Evolutionary conservation across 2,888 invertebrate species (phyloP), one percentile per base, ranked within the genome.

Genomic region (Drosophila leonis): DNA sequence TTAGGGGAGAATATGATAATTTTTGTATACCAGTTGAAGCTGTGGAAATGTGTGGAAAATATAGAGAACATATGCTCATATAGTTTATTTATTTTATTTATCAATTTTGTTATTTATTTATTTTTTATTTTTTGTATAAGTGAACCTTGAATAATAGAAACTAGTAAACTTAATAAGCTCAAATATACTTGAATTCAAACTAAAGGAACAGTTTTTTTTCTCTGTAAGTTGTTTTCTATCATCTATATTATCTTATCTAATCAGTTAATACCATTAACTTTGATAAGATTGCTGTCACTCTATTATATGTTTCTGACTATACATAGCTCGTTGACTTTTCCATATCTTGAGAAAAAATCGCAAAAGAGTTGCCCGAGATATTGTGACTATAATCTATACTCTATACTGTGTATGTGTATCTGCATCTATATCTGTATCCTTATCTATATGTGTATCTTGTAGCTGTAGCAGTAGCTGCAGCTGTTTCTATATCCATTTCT

Each of bases 171-270:
- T 31, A 31, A 29, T 1, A 6, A 31, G 2, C 31, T 18, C 12
- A 12, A 12, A 10, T 27, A 15, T 48, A 46, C 27, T 27, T 27
- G 10, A n/a, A 48, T 44, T 24, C 13, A 1, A 13, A 24, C 8
- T 6, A 29, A 48, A 18, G 31, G 10, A 49, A 12, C 31, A 12
- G 12, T 31, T 41, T 18, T 18, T 41, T 5, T 5, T 2, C n/a
- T n/a, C 27, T n/a, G 15, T 29, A n/a, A 29, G 46, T 10, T 44
- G 24, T 10, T 5, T 29, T 48, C 46, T 48, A 29, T n/a, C n/a
- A 48, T 29, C 48, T 48, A n/a, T n/a, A 49, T 49, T 49, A 33
- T 49, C 31, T 49, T 49, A 49, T 49, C 49, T 49, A 33, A 49
- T 33, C 13, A 20, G 18, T 31, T 3, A 1, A 31, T 46, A 15